Conservation (phyloP, 1,140 invertebrate genomes). For the Aleiodes sp. region DNA sequence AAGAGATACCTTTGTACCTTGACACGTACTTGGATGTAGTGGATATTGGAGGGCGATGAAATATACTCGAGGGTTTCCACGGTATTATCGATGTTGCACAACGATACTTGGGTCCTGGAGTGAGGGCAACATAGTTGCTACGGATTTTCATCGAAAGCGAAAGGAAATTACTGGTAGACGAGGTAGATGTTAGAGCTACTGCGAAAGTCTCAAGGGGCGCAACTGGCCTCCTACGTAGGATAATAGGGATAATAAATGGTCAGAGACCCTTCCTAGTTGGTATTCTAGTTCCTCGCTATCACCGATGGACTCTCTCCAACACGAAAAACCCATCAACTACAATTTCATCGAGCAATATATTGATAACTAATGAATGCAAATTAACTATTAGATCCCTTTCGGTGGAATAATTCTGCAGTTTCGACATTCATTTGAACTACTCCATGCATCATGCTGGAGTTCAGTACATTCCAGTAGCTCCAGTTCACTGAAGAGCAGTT, state of each 20-base stretch:
- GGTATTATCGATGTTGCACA: neutral
- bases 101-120: no score
- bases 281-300: neutral
- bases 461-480: no score
- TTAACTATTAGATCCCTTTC: no score
- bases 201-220: slow-evolving; percentile 29
- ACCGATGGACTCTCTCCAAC: slow-evolving; percentile 11
- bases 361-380: no score
- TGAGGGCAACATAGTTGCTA: neutral
- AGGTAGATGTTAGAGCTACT: slow-evolving; percentile 37
- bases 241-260: slow-evolving; percentile 53
- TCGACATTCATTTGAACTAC: no score
- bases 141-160: slow-evolving; percentile 35
- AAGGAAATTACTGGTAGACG: slow-evolving; percentile 36
- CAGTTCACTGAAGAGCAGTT: no score
- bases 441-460: no score
- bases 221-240: slow-evolving; percentile 41
- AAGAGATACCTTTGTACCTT: slow-evolving; percentile 51
- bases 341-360: no score
- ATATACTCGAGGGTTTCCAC: neutral
- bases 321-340: neutral
- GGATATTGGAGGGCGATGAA: neutral
- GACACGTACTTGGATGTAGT: slow-evolving; percentile 43
- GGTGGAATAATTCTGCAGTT: no score
- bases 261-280: slow-evolving; percentile 36